Percentiles rank a stretch among this genome's conserved stretches.
Evolutionary conservation across 2,888 invertebrate genomes (phyloP).

Genomic region (Melitaea athalia): DNA sequence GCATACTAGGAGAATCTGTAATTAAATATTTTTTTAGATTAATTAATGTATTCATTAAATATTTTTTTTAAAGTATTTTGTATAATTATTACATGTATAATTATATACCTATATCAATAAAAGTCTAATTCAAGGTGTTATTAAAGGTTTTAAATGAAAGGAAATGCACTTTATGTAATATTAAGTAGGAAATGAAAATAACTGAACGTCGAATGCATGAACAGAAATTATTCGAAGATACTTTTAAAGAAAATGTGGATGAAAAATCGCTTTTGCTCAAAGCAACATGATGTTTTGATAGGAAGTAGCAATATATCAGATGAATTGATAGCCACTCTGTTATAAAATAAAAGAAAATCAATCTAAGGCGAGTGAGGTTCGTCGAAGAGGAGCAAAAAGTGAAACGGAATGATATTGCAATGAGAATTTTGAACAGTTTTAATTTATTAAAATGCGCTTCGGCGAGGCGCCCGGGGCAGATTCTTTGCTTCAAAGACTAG

Average conservation of each 20-base stretch:
- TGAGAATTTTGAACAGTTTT: constrained; percentile 77
- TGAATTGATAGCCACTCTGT: constrained; percentile 58
- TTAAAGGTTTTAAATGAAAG: too few species aligned
- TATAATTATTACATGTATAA: neutral
- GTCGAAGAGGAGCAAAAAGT: constrained; percentile 57
- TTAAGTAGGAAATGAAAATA: neutral
- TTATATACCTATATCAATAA: too few species aligned
- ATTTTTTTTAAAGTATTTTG: neutral
- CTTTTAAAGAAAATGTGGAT: constrained; percentile 13
- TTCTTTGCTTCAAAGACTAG: constrained; percentile 76
- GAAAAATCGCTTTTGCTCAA: constrained; percentile 23
- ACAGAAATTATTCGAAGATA: neutral
- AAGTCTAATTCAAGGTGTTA: too few species aligned
- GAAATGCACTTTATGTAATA: too few species aligned
- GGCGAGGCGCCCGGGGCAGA: constrained; percentile 62
- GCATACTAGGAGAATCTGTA: constrained; percentile 71
- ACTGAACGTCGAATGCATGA: neutral
- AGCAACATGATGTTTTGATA: constrained; percentile 44
- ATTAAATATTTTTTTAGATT: constrained; percentile 44
- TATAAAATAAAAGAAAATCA: constrained; percentile 61
- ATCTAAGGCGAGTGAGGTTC: constrained; percentile 58
- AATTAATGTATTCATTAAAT: neutral
- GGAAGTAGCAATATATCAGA: constrained; percentile 49
- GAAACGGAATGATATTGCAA: constrained; percentile 74
- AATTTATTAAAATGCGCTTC: constrained; percentile 80